A percentile compares a stretch with the other conserved stretches of the same genome.
Conservation (phyloP, 2,113 vertebrate species). For the Rhinopithecus roxellana region DNA sequence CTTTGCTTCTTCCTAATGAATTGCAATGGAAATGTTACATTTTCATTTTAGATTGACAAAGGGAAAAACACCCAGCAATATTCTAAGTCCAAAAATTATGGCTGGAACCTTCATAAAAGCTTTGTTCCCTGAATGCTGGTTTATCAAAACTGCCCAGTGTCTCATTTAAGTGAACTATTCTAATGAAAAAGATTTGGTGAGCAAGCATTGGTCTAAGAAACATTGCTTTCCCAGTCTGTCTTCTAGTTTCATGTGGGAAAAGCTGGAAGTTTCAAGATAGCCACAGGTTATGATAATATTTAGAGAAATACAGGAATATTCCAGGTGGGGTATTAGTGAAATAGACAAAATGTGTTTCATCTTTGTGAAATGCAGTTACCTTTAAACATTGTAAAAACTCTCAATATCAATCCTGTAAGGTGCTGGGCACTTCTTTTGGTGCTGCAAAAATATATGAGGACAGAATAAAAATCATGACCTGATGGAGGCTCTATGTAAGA, state of each 20-base stretch:
- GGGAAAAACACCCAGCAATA: constrained; percentile 80
- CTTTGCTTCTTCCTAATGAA: constrained; percentile 78
- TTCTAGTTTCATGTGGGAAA: constrained; percentile 65
- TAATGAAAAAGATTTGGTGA: constrained; percentile 80
- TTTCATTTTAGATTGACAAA: constrained; percentile 85
- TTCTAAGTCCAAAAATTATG: constrained; percentile 84
- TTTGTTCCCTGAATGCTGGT: constrained; percentile 79
- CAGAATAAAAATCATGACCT: not conserved
- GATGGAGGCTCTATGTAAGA: not conserved
- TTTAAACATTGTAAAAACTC: not conserved
- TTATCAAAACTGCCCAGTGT: constrained; percentile 81
- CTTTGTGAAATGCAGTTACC: not conserved
- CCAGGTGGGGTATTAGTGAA: not conserved
- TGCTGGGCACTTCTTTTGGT: not conserved
- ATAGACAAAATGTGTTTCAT: not conserved
- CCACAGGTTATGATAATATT: constrained; percentile 58
- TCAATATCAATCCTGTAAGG: not conserved
- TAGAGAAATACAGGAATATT: not conserved
- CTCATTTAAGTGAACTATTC: constrained; percentile 79
- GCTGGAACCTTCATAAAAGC: constrained; percentile 80
- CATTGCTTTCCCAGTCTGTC: constrained; percentile 52
- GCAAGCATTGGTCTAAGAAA: constrained; percentile 66
- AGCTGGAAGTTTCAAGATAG: constrained; percentile 64
- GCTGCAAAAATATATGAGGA: not conserved
- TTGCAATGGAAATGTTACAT: constrained; percentile 84